Percentiles rank a stretch among this genome's conserved stretches.
Evolutionary conservation across 2,888 invertebrate species (phyloP).

Genomic region (Conistra vaccinii): DNA sequence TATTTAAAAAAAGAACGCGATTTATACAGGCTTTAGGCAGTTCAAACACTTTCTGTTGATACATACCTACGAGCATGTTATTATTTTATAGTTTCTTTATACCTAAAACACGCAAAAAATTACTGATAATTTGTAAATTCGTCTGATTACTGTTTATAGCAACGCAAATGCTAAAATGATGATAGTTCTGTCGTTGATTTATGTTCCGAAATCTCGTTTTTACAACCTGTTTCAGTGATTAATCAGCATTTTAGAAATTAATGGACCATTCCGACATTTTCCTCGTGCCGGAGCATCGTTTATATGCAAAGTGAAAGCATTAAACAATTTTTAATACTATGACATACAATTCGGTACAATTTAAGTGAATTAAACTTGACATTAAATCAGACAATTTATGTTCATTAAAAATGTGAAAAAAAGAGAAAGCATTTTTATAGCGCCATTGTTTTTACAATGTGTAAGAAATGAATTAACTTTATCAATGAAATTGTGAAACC

Average conservation of each 20-base stretch:
- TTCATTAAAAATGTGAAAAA: constrained; percentile 17
- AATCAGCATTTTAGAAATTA: constrained; percentile 52
- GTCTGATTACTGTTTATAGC: constrained; percentile 21
- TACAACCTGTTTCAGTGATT: constrained; percentile 44
- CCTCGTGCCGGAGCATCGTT: constrained; percentile 19
- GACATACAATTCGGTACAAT: constrained; percentile 32
- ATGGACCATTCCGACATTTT: constrained; percentile 30
- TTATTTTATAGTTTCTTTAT: neutral
- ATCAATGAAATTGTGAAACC: neutral
- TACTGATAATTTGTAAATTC: constrained; percentile 10
- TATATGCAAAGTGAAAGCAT: constrained; percentile 56
- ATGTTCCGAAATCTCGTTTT: constrained; percentile 42
- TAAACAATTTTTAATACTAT: constrained; percentile 20
- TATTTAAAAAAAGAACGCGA: constrained; percentile 36
- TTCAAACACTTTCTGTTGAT: constrained; percentile 10
- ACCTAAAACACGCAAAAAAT: constrained; percentile 20
- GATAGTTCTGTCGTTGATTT: constrained; percentile 49
- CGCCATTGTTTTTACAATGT: constrained; percentile 27
- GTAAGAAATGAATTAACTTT: constrained; percentile 30
- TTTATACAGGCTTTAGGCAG: neutral
- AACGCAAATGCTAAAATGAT: constrained; percentile 43
- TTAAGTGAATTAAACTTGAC: constrained; percentile 33
- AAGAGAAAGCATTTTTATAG: constrained; percentile 44
- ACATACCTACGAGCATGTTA: neutral
- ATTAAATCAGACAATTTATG: constrained; percentile 5